phyloP scores from a whole-genome alignment of 2,113 vertebrate species.

The Anguilla rostrata region DNA sequence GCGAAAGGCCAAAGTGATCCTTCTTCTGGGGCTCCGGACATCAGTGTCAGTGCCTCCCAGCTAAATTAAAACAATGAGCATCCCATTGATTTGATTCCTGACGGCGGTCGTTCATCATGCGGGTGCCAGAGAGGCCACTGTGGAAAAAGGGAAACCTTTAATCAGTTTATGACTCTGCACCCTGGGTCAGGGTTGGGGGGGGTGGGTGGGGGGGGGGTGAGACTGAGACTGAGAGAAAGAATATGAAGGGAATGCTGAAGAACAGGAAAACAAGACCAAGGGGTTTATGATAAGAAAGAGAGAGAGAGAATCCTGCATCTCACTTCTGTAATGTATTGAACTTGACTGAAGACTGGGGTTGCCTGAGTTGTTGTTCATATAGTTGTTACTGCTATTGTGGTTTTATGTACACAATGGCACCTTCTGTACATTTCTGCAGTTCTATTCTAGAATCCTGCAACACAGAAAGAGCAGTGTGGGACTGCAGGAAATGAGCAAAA shows the following conservation, averaged over 20 bases:
- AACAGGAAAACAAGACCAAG: too few species aligned
- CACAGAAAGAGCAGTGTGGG: too few species aligned
- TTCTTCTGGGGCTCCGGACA: constrained; percentile 70
- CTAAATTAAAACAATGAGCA: constrained; percentile 78
- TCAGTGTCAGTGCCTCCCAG: constrained; percentile 68
- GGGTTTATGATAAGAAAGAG: background rate
- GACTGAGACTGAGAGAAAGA: background rate
- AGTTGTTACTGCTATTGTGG: background rate
- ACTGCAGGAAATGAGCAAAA: constrained; percentile 37
- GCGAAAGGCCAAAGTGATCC: constrained; percentile 70
- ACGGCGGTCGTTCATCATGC: constrained; percentile 73
- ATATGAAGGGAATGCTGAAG: background rate
- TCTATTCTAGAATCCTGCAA: too few species aligned
- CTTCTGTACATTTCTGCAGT: too few species aligned
- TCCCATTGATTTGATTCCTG: constrained; percentile 73
- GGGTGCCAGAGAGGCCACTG: constrained; percentile 45
- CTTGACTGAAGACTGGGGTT: too few species aligned
- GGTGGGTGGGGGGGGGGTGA: constrained; percentile 11
- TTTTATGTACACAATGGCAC: too few species aligned
- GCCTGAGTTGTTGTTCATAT: background rate
- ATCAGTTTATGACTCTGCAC: background rate
- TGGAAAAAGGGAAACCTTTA: background rate
- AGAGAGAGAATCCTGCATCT: background rate
- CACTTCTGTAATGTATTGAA: too few species aligned
- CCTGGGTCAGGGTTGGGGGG: constrained; percentile 5